Percentiles rank a stretch among this genome's conserved stretches.
These are phyloP conservation scores for Lathamus discolor DNA, from an alignment of 2,113 vertebrate species.

Conservation along the genomic window DNA sequence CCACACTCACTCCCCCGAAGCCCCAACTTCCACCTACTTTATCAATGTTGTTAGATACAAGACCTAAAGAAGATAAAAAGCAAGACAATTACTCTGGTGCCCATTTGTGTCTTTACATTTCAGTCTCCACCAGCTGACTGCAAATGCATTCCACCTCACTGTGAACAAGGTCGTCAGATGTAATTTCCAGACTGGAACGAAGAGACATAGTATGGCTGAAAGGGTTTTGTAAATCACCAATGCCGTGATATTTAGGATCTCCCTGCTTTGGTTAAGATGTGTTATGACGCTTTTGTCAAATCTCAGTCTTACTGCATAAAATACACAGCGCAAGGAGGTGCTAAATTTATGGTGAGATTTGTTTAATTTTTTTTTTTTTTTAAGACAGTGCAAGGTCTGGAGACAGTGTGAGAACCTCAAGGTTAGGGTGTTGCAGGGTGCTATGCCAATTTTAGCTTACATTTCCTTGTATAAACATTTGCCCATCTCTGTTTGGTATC, in stretches of 20 bases:
- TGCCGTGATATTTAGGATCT: neutral
- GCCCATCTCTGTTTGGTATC: conserved; percentile 61
- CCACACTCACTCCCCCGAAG: conserved; percentile 7
- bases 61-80: conserved; percentile 36
- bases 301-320: neutral
- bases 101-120: conserved; percentile 3
- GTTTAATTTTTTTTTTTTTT: neutral
- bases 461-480: neutral
- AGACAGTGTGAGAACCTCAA: neutral
- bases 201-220: neutral
- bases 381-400: neutral
- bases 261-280: neutral
- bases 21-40: conserved; percentile 33
- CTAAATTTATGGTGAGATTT: neutral
- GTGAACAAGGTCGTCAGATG: neutral
- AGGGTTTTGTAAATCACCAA: neutral
- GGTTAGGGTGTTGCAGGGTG: neutral
- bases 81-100: neutral
- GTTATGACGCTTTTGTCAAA: neutral
- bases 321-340: neutral
- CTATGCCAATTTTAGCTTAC: neutral
- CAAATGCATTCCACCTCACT: neutral
- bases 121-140: conserved; percentile 8
- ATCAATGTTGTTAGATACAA: conserved; percentile 36
- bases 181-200: neutral